Evolutionary conservation across 2,113 vertebrate species (phyloP).

Genomic region (Lepus timidus): DNA sequence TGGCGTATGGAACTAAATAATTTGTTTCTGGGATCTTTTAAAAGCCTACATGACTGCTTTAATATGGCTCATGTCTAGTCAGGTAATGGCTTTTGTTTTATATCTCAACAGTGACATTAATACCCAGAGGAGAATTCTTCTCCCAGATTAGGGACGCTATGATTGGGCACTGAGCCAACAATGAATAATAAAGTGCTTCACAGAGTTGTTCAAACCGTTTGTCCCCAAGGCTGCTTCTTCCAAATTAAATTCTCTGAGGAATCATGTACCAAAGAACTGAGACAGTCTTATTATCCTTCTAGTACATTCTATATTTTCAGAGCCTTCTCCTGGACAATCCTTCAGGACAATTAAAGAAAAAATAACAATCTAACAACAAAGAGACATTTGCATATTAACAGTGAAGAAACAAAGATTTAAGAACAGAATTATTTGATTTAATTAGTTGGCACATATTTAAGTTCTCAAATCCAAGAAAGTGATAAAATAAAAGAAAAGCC

Average conservation of each 20-base stretch:
- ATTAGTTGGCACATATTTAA: neutral
- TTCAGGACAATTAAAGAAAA: neutral
- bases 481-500: neutral
- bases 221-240: neutral
- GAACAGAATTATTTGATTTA: neutral
- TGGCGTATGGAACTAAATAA: neutral
- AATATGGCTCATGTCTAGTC: neutral
- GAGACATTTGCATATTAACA: neutral
- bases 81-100: neutral
- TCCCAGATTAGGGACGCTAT: neutral
- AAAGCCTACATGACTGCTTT: neutral
- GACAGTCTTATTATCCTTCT: neutral
- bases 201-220: neutral
- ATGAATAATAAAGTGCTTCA: neutral
- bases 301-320: neutral
- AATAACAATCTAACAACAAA: neutral
- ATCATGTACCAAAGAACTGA: neutral
- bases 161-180: neutral
- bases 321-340: neutral
- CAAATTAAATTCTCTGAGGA: constrained; percentile 51
- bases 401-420: neutral
- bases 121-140: neutral
- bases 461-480: neutral
- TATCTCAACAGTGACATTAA: neutral
- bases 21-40: neutral